phyloP scores from a whole-genome alignment of 2,113 vertebrate species.

The Perognathus longimembris region DNA sequence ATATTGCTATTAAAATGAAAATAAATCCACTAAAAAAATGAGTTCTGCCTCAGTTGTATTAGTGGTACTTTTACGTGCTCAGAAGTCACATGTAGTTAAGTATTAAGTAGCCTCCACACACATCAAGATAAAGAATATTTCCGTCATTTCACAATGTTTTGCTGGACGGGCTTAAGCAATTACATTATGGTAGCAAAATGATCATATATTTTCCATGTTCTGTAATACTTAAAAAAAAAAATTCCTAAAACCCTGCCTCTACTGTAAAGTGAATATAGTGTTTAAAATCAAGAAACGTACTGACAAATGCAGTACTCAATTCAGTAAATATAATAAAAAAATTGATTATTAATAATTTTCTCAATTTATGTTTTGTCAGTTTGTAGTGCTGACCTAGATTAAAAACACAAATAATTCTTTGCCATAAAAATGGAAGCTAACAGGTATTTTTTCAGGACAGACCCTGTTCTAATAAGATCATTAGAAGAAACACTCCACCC shows the following conservation, averaged over 20 bases:
- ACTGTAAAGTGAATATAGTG: background rate
- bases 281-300: constrained; percentile 31
- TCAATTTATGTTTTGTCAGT: constrained; percentile 8
- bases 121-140: background rate
- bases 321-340: constrained; percentile 4
- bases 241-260: constrained; percentile 9
- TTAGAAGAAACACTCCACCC: background rate
- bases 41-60: background rate
- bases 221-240: background rate
- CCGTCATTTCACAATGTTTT: background rate
- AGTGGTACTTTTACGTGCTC: background rate
- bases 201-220: constrained; percentile 3
- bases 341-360: background rate
- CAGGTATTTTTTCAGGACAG: constrained; percentile 10
- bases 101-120: background rate
- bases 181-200: constrained; percentile 23
- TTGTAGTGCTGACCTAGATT: background rate
- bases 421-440: constrained; percentile 55
- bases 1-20: constrained; percentile 10
- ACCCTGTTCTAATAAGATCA: constrained; percentile 41
- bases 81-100: background rate
- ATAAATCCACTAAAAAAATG: background rate
- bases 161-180: background rate
- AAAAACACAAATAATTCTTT: constrained; percentile 24
- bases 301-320: background rate